Percentiles rank a stretch among this genome's conserved stretches.
phyloP scores from a whole-genome alignment of 1,140 invertebrate genomes.

The Gryllus bimaculatus region DNA sequence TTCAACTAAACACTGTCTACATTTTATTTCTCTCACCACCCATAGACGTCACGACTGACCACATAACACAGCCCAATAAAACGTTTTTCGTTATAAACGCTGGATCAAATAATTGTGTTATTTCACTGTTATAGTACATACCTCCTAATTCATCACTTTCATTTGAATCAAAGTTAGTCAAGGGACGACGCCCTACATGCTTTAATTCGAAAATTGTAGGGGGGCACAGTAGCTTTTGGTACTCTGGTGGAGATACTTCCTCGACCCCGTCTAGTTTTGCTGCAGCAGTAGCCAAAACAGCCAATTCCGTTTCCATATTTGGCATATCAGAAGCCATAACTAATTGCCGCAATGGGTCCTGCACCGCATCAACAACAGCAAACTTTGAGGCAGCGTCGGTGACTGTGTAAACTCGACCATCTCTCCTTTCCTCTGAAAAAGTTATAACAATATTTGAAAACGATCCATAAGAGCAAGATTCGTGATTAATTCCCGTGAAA shows the following conservation, averaged over 20 bases:
- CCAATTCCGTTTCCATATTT: conserved; percentile 30
- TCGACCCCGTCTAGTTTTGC: conserved; percentile 34
- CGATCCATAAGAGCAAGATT: no score
- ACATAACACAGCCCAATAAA: no score
- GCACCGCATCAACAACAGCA: not conserved
- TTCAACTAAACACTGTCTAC: no score
- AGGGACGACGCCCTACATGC: conserved; percentile 10
- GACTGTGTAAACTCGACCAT: no score
- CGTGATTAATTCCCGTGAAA: no score
- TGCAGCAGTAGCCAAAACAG: conserved; percentile 35
- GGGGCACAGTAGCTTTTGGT: conserved; percentile 22
- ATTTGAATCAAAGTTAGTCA: conserved; percentile 42
- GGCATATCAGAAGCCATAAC: conserved; percentile 36
- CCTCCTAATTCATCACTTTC: conserved; percentile 49
- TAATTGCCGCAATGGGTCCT: conserved; percentile 36
- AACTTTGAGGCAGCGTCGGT: not conserved
- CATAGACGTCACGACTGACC: no score
- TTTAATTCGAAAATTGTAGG: not conserved
- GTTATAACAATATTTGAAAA: no score
- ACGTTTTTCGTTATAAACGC: no score
- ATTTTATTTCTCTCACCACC: no score
- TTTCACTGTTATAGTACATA: not conserved
- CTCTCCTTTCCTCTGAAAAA: no score
- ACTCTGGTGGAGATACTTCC: conserved; percentile 22
- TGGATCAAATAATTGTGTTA: no score